These are phyloP conservation scores for Esperia sulphurella DNA, from an alignment of 2,888 invertebrate species.

Conservation along the genomic window DNA sequence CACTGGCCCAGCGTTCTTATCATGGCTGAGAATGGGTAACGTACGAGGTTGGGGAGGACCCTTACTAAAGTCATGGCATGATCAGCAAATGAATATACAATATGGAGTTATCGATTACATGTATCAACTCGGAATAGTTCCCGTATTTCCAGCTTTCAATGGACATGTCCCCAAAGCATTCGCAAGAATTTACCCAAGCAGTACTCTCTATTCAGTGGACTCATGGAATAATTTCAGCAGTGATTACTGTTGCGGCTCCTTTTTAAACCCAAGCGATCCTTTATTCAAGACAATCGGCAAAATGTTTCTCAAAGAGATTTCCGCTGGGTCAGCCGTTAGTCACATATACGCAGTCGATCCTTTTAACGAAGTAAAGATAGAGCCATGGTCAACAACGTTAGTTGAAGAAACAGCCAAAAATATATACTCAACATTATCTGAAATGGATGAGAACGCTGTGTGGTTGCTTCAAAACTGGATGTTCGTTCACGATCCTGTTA, in stretches of 20 bases:
- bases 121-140: conserved; percentile 90
- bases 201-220: conserved; percentile 81
- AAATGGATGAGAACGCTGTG: conserved; percentile 86
- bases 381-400: conserved; percentile 81
- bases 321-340: conserved; percentile 80
- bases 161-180: conserved; percentile 93
- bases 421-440: conserved; percentile 84
- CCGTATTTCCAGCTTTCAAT: conserved; percentile 93
- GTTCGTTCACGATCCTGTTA: conserved; percentile 82
- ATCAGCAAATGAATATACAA: conserved; percentile 84
- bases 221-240: conserved; percentile 89
- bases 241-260: conserved; percentile 87
- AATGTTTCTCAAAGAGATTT: conserved; percentile 84
- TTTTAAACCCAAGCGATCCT: conserved; percentile 88
- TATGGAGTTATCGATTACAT: conserved; percentile 86
- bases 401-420: conserved; percentile 82
- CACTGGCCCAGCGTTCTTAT: conserved; percentile 94
- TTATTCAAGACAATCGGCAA: conserved; percentile 86
- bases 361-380: conserved; percentile 90
- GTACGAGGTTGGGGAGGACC: conserved; percentile 95
- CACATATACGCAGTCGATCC: conserved; percentile 95
- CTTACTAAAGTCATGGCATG: conserved; percentile 84
- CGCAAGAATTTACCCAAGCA: conserved; percentile 83
- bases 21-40: conserved; percentile 98
- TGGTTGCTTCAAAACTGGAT: conserved; percentile 96